Percentiles rank a stretch among this genome's conserved stretches.
phyloP scores from a whole-genome alignment of 2,888 invertebrate species.

The Dioctria linearis region DNA sequence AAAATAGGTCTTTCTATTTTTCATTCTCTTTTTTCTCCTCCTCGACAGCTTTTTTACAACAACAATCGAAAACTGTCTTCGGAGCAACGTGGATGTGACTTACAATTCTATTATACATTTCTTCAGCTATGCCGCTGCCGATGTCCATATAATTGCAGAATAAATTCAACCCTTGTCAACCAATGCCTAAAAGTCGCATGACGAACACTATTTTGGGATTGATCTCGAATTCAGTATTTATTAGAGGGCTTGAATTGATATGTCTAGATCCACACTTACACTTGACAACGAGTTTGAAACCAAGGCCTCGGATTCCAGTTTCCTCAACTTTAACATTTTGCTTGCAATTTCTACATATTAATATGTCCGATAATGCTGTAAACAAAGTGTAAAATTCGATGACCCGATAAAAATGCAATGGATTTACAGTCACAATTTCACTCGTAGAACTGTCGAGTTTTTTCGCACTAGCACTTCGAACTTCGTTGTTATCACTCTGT shows the following conservation, averaged over 20 bases:
- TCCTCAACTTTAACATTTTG: background rate
- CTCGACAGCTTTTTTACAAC: constrained; percentile 12
- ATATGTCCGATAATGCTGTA: background rate
- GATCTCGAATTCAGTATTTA: background rate
- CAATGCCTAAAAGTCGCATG: constrained; percentile 11
- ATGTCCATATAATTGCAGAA: background rate
- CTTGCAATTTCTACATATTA: background rate
- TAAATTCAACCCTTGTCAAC: background rate
- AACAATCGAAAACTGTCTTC: background rate
- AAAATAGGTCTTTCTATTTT: background rate
- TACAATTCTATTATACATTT: background rate
- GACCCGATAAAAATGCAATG: background rate
- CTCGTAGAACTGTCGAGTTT: too few relatives aligned
- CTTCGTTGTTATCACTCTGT: too few relatives aligned
- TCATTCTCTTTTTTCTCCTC: background rate
- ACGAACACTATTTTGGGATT: constrained; percentile 23
- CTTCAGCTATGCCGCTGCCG: background rate
- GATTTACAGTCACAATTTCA: background rate
- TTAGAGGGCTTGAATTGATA: background rate
- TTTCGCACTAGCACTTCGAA: too few relatives aligned
- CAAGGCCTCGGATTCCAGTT: background rate
- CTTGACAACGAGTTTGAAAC: constrained; percentile 10
- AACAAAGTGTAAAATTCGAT: background rate
- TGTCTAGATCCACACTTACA: too few relatives aligned
- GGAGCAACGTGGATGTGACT: background rate